Evolutionary conservation across 1,140 invertebrate species (phyloP).

Genomic region (Drosophila ercepeae): DNA sequence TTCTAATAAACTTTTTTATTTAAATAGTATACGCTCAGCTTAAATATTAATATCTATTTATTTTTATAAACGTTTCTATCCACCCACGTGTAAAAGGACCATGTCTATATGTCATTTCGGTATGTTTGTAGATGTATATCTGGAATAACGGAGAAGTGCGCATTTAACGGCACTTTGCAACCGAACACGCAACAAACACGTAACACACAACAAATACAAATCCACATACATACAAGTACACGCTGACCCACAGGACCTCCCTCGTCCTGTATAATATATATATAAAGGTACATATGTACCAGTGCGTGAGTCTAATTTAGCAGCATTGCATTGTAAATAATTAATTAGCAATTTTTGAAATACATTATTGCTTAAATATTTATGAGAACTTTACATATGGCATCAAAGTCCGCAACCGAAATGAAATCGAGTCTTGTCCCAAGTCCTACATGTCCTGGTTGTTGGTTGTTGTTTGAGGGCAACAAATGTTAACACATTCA

Average conservation of each 20-base stretch:
- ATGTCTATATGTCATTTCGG: conserved; percentile 1
- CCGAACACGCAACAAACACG: conserved; percentile 39
- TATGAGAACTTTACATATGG: conserved; percentile 32
- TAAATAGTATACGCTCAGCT: no score
- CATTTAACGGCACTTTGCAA: conserved; percentile 51
- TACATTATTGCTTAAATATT: conserved; percentile 51
- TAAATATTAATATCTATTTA: no score
- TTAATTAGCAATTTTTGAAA: conserved; percentile 49
- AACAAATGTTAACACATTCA: background rate
- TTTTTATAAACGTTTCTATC: background rate
- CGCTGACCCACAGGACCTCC: background rate
- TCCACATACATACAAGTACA: conserved; percentile 11
- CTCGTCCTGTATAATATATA: no score
- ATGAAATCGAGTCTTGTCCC: conserved; percentile 12
- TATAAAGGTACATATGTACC: background rate
- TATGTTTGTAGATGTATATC: conserved; percentile 4
- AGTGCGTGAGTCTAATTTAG: conserved; percentile 31
- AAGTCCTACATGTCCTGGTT: background rate
- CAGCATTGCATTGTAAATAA: conserved; percentile 53
- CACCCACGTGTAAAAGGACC: background rate
- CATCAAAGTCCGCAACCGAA: conserved; percentile 7
- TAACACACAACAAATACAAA: conserved; percentile 30
- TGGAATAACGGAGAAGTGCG: conserved; percentile 23
- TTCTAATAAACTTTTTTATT: background rate
- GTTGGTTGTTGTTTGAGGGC: conserved; percentile 2